Evolutionary conservation across 2,797 vertebrate genomes (phyloP), one percentile per base, ranked within the genome.

Genomic region (Carduelis carduelis): DNA sequence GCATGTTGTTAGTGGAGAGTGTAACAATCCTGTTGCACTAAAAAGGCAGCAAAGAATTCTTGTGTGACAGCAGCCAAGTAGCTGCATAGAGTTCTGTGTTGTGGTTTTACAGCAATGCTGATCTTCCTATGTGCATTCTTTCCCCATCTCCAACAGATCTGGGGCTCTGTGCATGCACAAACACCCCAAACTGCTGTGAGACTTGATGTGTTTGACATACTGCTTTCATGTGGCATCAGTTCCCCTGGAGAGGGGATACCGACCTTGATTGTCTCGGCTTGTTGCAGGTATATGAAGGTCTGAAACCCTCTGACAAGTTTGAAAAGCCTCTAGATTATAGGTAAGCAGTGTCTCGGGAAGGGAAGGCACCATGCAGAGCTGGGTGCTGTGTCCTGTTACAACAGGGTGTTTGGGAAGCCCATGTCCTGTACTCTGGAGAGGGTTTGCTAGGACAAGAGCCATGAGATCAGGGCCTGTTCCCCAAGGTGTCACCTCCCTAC

Each of bases 321-420:
- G 99, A 99, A 97, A 99, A 99, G 96, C 99, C 98, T 64, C 97
- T 99, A 95, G 99, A 99, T 98, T 99, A 99, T 87, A 99, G 99
- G 99, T 99, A 78, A 91, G 92, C 3, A 18, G n/a, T 74, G 24
- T 23, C 64, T 55, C 14, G 6, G 41, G 18, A 22, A 80, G 56
- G 35, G 26, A 47, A 11, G 37, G 56, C 30, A 50, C 57, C 22
- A 4, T 59, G 19, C 26, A 28, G 34, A 41, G 21, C 65, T 86
- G 76, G 49, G n/a, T 85, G 35, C 34, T 74, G 4, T 63, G 60
- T 57, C 47, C 46, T 77, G 24, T 64, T 26, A 52, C 69, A 85
- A 56, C 68, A 83, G 47, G 9, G 10, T 80, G 43, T 89, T 72
- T 59, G 66, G 53, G 74, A 84, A 82, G 24, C 59, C 61, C 37